Base-by-base conservation (phyloP, 2,113 vertebrate species). In the Vulpes ferrilata region DNA sequence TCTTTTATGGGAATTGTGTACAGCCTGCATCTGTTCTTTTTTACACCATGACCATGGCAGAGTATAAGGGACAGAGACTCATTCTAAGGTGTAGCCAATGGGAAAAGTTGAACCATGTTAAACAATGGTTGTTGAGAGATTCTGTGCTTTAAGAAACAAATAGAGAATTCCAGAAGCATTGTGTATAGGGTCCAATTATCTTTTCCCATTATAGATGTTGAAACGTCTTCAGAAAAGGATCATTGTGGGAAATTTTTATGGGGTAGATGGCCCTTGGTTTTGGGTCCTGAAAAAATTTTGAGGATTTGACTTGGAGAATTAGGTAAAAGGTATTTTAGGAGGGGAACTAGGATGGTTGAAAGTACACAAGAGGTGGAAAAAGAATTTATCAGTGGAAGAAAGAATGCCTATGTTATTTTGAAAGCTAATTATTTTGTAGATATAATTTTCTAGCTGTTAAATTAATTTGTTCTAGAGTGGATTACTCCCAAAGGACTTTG, bases 391-490 rank as follows among this genome's bases (percentile, higher is more conserved):
- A 65, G 62, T 91, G 43, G 59, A 88, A 73, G 73, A 71, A 51
- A 90, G 51, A 93, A 69, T 89, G 19, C 65, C n/a, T 83, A 30
- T 32, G 32, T 87, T 95, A 60, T 84, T 80, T 57, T n/a, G 27
- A 38, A 92, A 96, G 55, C 78, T 82, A 86, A 89, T 95, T 89
- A 81, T 76, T 95, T 97, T 60, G 78, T 90, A 88, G 82, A 62
- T 85, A 60, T 2, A 69, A 64, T 80, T 97, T 94, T 93, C 19
- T 90, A 84, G 38, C 73, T 85, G 32, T 93, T 90, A 16, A 11
- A 62, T 64, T 90, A 80, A 96, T 92, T 95, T 95, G 35, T 95
- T 90, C 43, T 76, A 48, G 65, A 95, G 25, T 88, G 96, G 91
- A 71, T 93, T 62, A 6, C 83, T 97, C 88, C 32, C 43, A 83